These are phyloP conservation scores for Callorhinus ursinus DNA, from an alignment of 2,113 vertebrate genomes.

Conservation along the genomic window DNA sequence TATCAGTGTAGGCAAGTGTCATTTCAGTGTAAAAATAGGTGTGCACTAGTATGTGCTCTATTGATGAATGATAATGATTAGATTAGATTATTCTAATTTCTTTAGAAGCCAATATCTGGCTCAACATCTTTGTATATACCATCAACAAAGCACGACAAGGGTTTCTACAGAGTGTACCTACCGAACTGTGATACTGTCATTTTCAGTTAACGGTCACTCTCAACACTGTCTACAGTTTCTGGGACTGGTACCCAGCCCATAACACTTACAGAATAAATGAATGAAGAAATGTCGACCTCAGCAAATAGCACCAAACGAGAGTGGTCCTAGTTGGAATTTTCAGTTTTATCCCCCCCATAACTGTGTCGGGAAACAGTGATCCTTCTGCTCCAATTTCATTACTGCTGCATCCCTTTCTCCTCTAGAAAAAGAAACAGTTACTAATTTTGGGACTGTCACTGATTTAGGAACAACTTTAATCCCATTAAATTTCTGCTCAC, in stretches of 20 bases:
- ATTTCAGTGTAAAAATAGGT: neutral
- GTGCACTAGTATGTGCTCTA: neutral
- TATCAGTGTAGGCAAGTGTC: neutral
- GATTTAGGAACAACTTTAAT: slow-evolving; percentile 41
- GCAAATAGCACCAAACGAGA: neutral
- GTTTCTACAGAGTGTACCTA: neutral
- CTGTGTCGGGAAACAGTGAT: neutral
- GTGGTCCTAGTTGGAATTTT: neutral
- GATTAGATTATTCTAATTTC: neutral
- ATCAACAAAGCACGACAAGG: neutral
- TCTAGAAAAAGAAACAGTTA: slow-evolving; percentile 29
- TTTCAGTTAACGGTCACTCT: neutral
- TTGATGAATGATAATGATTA: neutral
- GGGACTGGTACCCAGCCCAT: neutral
- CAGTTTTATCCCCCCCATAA: neutral
- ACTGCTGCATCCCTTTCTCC: neutral
- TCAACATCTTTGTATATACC: neutral
- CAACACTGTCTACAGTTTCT: neutral
- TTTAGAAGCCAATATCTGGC: neutral
- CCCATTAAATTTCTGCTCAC: neutral
- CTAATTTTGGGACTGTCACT: neutral
- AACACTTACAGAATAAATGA: neutral
- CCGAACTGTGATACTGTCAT: neutral
- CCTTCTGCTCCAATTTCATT: neutral
- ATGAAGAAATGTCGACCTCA: neutral